Base-by-base conservation (phyloP, 2,113 vertebrate genomes). In the Propithecus coquereli region DNA sequence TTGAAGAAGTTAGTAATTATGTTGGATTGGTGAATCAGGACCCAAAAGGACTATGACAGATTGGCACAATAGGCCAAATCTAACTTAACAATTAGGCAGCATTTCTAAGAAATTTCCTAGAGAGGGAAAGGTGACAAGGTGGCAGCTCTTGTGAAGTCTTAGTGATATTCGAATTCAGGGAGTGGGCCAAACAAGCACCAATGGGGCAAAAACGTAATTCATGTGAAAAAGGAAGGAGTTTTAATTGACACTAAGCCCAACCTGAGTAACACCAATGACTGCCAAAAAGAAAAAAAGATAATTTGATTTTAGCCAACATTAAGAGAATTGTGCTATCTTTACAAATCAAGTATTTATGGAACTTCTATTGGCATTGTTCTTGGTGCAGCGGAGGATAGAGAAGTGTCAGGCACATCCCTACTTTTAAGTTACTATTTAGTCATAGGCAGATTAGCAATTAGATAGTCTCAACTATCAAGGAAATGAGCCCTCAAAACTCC, bases 311-410 rank as follows among this genome's bases (percentile, higher is more conserved):
- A 59, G 47, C 37, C 73, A 47, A 77, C 23, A 63, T 66, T 71
- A 87, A 77, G 45, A 87, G 65, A 95, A 70, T 1, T 71, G 65
- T 68, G 34, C 76, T 91, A 63, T 84, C 65, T 90, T 97, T 81
- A 97, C 65, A 95, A 95, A 81, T 76, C 18, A 77, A 89, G 47
- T 84, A 90, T 66, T 91, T 70, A 65, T 5, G 40, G 85, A 83
- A 47, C 34, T 94, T 90, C 52, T 47, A 18, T 27, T 23, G n/a
- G 57, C 84, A 90, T 68, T 92, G 30, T 70, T 70, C 54, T 94
- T 76, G n/a, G 52, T 83, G 10, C 23, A 59, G 16, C 50, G 45
- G 63, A 12, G 34, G 37, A 65, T 23, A 81, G 22, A 92, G 59
- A 66, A 50, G 6, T 54, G 90, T 61, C 27, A 90, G 74, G 70